phyloP scores from a whole-genome alignment of 2,113 vertebrate genomes.

The Corvus moneduloides region DNA sequence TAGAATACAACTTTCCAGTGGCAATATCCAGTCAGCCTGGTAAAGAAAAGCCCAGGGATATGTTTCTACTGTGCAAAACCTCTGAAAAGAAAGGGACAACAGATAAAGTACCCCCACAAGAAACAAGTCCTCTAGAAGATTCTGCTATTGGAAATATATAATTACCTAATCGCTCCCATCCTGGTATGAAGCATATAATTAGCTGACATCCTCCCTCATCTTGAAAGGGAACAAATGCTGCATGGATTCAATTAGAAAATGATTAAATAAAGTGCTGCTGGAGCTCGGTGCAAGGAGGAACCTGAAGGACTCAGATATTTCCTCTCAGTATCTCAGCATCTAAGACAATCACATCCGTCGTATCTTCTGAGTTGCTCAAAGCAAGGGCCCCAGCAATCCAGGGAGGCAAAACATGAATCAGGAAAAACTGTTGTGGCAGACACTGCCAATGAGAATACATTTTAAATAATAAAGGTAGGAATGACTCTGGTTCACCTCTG shows the following conservation, averaged over 20 bases:
- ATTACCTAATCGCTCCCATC: conserved; percentile 11
- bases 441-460: neutral
- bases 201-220: neutral
- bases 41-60: neutral
- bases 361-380: neutral
- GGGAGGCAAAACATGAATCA: neutral
- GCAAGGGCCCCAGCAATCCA: neutral
- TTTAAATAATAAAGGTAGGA: neutral
- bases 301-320: neutral
- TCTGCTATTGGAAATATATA: neutral
- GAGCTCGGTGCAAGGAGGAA: neutral
- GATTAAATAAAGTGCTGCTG: neutral
- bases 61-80: neutral
- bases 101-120: neutral
- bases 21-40: neutral
- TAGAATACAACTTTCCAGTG: neutral
- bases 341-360: neutral
- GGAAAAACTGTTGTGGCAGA: neutral
- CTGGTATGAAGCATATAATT: neutral
- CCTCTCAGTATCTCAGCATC: neutral
- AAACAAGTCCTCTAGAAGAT: neutral
- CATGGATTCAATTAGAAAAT: neutral
- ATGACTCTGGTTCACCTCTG: neutral
- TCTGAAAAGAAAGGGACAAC: neutral
- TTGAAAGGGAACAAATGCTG: neutral